Percentiles rank a stretch among this genome's conserved stretches.
These are phyloP conservation scores for Latrodectus hesperus DNA, from an alignment of 2,888 invertebrate genomes.

Conservation along the genomic window DNA sequence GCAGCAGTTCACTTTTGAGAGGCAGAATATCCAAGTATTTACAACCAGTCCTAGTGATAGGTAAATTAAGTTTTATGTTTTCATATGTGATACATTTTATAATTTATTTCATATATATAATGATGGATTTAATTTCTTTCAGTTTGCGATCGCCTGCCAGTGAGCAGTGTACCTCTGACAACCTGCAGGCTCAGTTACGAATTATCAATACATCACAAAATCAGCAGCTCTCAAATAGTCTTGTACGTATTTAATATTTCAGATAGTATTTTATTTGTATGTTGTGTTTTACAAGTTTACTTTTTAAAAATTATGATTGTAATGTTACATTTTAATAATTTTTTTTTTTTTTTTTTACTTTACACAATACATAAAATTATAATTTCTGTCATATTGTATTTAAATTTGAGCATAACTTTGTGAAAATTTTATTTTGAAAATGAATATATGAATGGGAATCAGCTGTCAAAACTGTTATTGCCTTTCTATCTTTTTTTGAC, in stretches of 20 bases:
- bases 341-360: too few species aligned
- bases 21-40: constrained; percentile 55
- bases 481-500: too few species aligned
- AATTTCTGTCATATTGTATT: too few species aligned
- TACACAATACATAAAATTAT: too few species aligned
- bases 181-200: constrained; percentile 87
- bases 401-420: too few species aligned
- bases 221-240: constrained; percentile 73
- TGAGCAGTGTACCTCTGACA: constrained; percentile 80
- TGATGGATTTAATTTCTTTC: neutral
- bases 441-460: too few species aligned
- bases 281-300: too few species aligned
- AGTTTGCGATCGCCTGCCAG: constrained; percentile 39
- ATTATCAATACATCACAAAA: constrained; percentile 90
- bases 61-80: constrained; percentile 23
- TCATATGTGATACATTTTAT: neutral
- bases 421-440: too few species aligned
- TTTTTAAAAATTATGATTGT: too few species aligned
- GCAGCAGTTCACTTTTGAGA: constrained; percentile 58
- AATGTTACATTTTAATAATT: too few species aligned
- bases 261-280: neutral
- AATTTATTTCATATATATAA: neutral
- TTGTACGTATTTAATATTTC: constrained; percentile 30
- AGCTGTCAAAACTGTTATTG: too few species aligned
- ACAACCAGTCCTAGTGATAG: constrained; percentile 43